phyloP scores from a whole-genome alignment of 2,113 vertebrate genomes.

The Zapornia atra region DNA sequence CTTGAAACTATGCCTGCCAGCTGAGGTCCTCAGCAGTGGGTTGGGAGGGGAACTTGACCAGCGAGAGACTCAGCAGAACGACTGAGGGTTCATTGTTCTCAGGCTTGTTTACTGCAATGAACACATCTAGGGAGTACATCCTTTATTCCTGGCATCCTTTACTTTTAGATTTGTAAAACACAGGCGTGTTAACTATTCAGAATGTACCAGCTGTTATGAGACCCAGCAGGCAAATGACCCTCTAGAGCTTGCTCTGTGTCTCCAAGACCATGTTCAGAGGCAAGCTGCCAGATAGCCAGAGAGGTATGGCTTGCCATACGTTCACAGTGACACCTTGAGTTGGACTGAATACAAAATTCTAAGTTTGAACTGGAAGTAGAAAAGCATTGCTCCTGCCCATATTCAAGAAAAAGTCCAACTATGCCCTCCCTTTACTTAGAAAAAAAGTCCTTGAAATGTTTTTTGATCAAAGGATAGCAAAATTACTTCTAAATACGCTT shows the following conservation, averaged over 20 bases:
- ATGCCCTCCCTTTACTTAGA: background rate
- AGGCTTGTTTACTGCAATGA: background rate
- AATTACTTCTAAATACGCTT: background rate
- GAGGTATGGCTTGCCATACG: background rate
- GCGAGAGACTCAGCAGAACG: background rate
- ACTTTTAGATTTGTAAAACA: background rate
- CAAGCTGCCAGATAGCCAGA: background rate
- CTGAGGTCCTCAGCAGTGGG: background rate
- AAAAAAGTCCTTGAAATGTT: background rate
- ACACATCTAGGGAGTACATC: background rate
- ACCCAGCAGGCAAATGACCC: background rate
- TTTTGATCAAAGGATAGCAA: background rate
- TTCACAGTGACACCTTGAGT: background rate
- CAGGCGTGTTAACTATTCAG: background rate
- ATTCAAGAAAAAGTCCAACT: background rate
- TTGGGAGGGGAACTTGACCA: background rate
- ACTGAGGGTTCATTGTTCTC: background rate
- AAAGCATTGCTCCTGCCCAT: background rate
- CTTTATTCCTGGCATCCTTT: slow-evolving; percentile 1
- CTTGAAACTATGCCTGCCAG: background rate
- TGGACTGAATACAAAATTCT: background rate
- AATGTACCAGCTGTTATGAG: slow-evolving; percentile 31
- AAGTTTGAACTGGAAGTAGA: background rate
- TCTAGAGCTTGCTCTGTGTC: background rate
- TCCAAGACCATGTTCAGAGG: background rate